Conservation (phyloP, 2,113 vertebrate species). For the Acrocephalus arundinaceus region DNA sequence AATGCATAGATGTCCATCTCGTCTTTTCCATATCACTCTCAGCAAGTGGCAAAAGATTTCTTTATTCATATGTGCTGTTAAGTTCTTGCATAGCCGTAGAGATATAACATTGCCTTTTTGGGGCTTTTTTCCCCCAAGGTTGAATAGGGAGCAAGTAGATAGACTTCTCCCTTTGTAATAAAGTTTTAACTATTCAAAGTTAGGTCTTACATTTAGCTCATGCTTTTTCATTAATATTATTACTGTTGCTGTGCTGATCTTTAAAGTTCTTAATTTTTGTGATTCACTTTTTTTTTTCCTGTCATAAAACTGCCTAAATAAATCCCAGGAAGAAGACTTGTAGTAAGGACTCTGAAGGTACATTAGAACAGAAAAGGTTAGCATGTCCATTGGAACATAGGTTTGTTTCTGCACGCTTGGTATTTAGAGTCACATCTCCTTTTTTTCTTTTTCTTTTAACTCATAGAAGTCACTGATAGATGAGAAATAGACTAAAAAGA, state of each 20-base stretch:
- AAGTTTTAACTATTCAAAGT: not conserved
- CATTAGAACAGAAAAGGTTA: not conserved
- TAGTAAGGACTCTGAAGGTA: not conserved
- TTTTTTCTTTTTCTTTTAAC: not conserved
- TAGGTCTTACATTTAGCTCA: not conserved
- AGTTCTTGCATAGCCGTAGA: not conserved
- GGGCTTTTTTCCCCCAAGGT: fast-evolving
- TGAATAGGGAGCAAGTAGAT: not conserved
- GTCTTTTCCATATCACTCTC: not conserved
- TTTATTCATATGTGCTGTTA: not conserved
- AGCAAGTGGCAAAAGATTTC: not conserved
- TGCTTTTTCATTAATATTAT: not conserved
- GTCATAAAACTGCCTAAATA: not conserved
- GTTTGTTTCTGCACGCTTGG: not conserved
- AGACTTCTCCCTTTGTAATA: not conserved
- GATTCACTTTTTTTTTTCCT: not conserved
- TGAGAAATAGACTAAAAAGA: not conserved
- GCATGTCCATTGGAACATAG: fast-evolving
- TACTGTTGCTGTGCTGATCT: not conserved
- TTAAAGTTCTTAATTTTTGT: not conserved
- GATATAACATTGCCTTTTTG: not conserved
- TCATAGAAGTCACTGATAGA: not conserved
- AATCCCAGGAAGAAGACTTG: not conserved
- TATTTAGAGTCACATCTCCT: not conserved
- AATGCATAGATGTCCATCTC: not conserved